A percentile compares a stretch with the other conserved stretches of the same genome.
Conservation (phyloP, 2,888 invertebrate genomes). For the Thecophora atra region DNA sequence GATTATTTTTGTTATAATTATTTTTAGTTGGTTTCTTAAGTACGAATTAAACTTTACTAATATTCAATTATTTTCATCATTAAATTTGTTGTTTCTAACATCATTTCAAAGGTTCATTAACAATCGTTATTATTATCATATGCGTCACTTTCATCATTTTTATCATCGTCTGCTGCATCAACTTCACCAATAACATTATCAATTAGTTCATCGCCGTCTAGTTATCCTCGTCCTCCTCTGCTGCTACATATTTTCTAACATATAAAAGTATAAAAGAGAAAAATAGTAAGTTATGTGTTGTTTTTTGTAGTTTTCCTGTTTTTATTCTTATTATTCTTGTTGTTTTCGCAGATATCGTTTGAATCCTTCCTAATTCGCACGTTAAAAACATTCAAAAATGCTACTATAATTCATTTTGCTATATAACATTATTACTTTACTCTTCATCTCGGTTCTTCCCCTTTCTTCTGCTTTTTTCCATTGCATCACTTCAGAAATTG, state of each 20-base stretch:
- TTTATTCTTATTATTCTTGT: constrained; percentile 19
- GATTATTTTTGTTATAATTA: not conserved
- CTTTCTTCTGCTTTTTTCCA: constrained; percentile 5
- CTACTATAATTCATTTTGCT: constrained; percentile 17
- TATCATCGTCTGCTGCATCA: not conserved
- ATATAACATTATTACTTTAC: no score
- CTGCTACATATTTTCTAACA: constrained; percentile 34
- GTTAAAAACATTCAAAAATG: constrained; percentile 34
- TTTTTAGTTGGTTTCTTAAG: not conserved
- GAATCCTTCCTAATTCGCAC: constrained; percentile 15
- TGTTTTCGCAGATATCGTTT: constrained; percentile 6
- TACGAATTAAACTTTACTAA: not conserved
- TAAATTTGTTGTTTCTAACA: not conserved
- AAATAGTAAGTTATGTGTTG: constrained; percentile 30
- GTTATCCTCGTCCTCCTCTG: no score
- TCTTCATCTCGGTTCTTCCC: not conserved
- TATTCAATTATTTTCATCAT: not conserved
- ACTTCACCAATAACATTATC: not conserved
- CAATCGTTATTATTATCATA: not conserved
- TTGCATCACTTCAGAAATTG: not conserved
- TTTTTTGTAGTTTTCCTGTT: constrained; percentile 25
- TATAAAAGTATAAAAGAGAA: constrained; percentile 51
- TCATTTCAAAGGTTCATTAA: no score
- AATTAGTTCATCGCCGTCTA: constrained; percentile 26
- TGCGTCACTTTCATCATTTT: not conserved